phyloP scores from a whole-genome alignment of 2,888 invertebrate species.

The Sesia bembeciformis region DNA sequence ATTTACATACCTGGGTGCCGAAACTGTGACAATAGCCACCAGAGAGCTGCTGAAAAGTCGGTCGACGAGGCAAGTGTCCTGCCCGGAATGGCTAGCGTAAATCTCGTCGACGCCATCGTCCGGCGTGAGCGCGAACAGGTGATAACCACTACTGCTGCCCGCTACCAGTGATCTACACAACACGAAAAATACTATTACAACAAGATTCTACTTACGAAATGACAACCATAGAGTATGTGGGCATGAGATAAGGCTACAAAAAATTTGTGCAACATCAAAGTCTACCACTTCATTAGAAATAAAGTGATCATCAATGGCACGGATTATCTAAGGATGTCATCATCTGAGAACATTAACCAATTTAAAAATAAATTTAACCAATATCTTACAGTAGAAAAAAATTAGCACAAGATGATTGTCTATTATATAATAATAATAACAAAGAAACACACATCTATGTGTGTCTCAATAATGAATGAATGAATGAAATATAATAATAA shows the following conservation, averaged over 20 bases:
- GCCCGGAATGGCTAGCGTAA: conserved; percentile 87
- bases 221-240: not conserved
- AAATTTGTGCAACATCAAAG: too few relatives aligned
- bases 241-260: not conserved
- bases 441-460: too few relatives aligned
- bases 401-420: too few relatives aligned
- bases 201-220: not conserved
- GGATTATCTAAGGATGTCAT: too few relatives aligned
- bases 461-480: too few relatives aligned
- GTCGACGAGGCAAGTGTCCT: conserved; percentile 94
- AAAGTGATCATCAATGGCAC: too few relatives aligned
- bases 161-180: conserved; percentile 89
- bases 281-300: too few relatives aligned
- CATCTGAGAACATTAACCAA: too few relatives aligned
- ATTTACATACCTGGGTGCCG: conserved; percentile 85
- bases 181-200: not conserved
- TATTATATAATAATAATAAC: too few relatives aligned
- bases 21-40: conserved; percentile 94
- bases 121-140: conserved; percentile 87
- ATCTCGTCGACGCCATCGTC: conserved; percentile 92
- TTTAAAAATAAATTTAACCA: too few relatives aligned
- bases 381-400: too few relatives aligned
- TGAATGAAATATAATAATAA: too few relatives aligned
- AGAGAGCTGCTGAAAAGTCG: conserved; percentile 97
- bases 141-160: conserved; percentile 93